Percentiles rank a stretch among this genome's conserved stretches.
These are phyloP conservation scores for Noctua pronuba DNA, from an alignment of 2,888 invertebrate genomes.

Conservation along the genomic window DNA sequence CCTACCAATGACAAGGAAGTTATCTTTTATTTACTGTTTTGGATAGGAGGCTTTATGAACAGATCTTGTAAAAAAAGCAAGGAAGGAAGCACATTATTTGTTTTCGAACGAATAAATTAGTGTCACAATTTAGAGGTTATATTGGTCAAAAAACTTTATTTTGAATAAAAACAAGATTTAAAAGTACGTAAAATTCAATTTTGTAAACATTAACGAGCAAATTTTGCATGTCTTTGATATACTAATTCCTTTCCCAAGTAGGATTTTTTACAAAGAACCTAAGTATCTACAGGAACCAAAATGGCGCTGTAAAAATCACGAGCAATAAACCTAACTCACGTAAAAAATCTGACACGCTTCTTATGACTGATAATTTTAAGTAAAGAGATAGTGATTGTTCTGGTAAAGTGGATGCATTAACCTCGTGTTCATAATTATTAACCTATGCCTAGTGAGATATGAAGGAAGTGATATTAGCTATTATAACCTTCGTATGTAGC, in stretches of 20 bases:
- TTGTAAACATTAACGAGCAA: not conserved
- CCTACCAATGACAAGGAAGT: not conserved
- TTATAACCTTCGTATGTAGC: constrained; percentile 88
- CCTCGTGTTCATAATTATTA: constrained; percentile 80
- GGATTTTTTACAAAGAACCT: constrained; percentile 6
- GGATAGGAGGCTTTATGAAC: constrained; percentile 2
- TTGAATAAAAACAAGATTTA: constrained; percentile 40
- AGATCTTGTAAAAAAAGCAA: not conserved
- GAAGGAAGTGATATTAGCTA: constrained; percentile 89
- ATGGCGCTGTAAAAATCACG: constrained; percentile 74
- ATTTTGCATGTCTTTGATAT: not conserved
- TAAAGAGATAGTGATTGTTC: constrained; percentile 74
- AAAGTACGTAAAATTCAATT: constrained; percentile 44
- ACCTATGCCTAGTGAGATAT: constrained; percentile 83
- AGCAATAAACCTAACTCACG: constrained; percentile 67
- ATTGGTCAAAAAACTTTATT: constrained; percentile 17
- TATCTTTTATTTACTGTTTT: not conserved
- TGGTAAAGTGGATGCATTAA: constrained; percentile 84
- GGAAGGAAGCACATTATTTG: not conserved
- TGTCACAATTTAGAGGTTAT: constrained; percentile 63
- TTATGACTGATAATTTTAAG: constrained; percentile 72
- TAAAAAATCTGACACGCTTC: constrained; percentile 68
- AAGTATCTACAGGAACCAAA: constrained; percentile 66
- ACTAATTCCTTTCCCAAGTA: not conserved
- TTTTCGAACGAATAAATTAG: constrained; percentile 51